A percentile compares a stretch with the other conserved stretches of the same genome.
These are phyloP conservation scores for Prinia subflava DNA, from an alignment of 2,113 vertebrate species.

Conservation along the genomic window DNA sequence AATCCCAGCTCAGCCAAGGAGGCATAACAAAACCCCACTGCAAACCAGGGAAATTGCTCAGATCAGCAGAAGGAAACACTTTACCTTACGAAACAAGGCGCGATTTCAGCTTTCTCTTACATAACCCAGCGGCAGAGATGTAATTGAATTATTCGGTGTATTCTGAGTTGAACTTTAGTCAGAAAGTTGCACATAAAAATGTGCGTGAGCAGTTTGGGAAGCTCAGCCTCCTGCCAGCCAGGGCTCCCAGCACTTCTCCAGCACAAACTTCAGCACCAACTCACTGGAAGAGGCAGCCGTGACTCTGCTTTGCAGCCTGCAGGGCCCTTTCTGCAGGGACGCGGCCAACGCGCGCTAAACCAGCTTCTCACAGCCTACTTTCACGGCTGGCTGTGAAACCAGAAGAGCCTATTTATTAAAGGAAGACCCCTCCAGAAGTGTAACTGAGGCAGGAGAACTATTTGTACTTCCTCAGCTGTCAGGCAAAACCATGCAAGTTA, in stretches of 20 bases:
- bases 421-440: background rate
- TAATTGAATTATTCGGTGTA: background rate
- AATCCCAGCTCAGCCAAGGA: background rate
- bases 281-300: background rate
- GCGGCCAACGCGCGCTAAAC: accelerated
- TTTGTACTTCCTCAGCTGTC: background rate
- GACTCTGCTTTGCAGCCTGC: background rate
- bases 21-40: background rate
- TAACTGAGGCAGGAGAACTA: background rate
- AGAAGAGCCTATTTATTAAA: background rate
- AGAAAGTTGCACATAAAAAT: background rate
- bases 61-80: background rate
- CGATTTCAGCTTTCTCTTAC: background rate
- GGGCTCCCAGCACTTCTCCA: background rate
- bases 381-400: background rate
- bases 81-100: background rate
- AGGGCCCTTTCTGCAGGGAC: background rate
- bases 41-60: background rate
- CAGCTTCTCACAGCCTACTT: background rate
- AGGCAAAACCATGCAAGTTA: background rate
- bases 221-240: background rate
- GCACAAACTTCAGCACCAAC: background rate
- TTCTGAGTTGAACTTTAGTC: background rate
- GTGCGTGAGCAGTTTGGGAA: background rate
- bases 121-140: background rate